Evolutionary conservation across 1,140 invertebrate genomes (phyloP), one percentile per base, ranked within the genome.

Genomic region (Trichonephila clavata): DNA sequence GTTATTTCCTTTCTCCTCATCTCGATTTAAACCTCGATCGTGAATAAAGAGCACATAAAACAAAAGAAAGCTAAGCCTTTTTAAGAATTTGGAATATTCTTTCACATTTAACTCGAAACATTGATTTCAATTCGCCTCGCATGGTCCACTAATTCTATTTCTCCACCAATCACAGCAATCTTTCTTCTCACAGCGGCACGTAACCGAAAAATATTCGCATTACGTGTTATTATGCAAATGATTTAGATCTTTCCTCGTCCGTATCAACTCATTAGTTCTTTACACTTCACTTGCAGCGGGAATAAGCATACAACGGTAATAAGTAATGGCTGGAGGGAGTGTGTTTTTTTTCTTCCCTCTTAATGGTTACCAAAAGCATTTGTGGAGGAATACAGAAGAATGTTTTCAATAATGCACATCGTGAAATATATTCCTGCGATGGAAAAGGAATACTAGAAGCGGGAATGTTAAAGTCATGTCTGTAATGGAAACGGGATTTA

Each of bases 181-280:
- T 21, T 63, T 61, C 6, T 21, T 21, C 21, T 63, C 14, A 18
- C 61, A 63, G 20, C 6, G 16, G 61, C 21, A 63, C 61, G 61
- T 63, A 18, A 21, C 16, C 16, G 61, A 21, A 21, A n/a, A 21
- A 63, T 63, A 20, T 63, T 63, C 18, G 13, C 61, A 50, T 50
- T 50, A 50, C 50, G 50, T 50, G 50, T 50, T 50, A 63, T 63
- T 63, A 63, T 63, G 61, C 61, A 63, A 63, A 63, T 63, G 61
- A 63, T 63, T 27, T 32, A 39, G 71, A 18, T 14, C 32, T 77
- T 77, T 27, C 71, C 27, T 77, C 27, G 27, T 77, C 71, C 4
- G 32, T 32, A 77, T 24, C 71, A 77, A 77, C 71, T 77, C 71
- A 77, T 77, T 77, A 77, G 13, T 77, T 77, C 32, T 39, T 39